These are phyloP conservation scores for Cephalopterus ornatus DNA, from an alignment of 2,113 vertebrate genomes.

Conservation along the genomic window DNA sequence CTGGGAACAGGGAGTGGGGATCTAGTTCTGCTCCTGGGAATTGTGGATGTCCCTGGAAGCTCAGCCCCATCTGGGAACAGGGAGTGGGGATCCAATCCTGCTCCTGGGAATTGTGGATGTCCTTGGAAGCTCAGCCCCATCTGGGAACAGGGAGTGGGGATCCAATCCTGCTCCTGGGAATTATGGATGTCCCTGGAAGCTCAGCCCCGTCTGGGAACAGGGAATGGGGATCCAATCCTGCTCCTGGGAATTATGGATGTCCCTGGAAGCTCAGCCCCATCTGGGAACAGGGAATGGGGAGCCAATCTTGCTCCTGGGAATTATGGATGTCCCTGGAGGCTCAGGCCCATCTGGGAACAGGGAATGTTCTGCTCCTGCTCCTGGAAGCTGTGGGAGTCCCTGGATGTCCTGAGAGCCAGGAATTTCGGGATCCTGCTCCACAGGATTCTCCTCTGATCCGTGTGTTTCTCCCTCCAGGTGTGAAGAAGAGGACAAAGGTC, in stretches of 20 bases:
- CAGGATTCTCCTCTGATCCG: neutral
- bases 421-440: neutral
- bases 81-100: neutral
- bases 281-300: neutral
- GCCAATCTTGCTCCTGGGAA: neutral
- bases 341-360: neutral
- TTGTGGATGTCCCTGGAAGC: neutral
- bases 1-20: neutral
- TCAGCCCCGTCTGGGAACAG: too few species aligned
- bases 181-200: neutral
- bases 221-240: neutral
- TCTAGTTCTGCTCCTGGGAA: neutral
- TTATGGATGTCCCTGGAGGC: neutral
- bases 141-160: neutral
- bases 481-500: constrained; percentile 95
- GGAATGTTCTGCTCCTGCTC: neutral
- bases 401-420: neutral
- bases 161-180: neutral
- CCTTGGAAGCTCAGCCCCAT: neutral
- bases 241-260: neutral
- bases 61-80: neutral
- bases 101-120: neutral
- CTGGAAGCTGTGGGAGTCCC: neutral
- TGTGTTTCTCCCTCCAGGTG: constrained; percentile 62
- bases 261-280: neutral